These are phyloP conservation scores for Lepus townsendii DNA, from an alignment of 2,797 vertebrate genomes.

Conservation along the genomic window DNA sequence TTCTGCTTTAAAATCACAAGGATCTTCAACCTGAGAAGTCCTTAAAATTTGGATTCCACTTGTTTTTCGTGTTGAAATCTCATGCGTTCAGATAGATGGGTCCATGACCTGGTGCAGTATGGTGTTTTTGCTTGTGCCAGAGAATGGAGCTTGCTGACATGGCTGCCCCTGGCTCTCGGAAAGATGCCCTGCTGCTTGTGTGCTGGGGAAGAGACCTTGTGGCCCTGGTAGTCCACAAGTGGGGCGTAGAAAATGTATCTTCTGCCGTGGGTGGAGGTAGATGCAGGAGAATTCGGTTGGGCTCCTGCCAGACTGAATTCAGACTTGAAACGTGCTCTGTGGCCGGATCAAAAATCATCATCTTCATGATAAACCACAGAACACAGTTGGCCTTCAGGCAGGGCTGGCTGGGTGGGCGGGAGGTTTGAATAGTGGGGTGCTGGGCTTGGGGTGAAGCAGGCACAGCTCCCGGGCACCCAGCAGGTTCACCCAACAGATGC, in stretches of 20 bases:
- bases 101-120: neutral
- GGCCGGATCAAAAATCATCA: neutral
- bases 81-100: neutral
- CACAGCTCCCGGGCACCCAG: neutral
- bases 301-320: neutral
- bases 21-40: slow-evolving; percentile 57
- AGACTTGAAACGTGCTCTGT: neutral
- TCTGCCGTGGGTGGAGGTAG: neutral
- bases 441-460: neutral
- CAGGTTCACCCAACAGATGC: neutral
- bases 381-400: neutral
- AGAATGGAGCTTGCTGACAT: neutral
- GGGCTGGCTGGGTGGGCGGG: neutral
- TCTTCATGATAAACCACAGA: neutral
- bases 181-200: neutral
- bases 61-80: slow-evolving; percentile 53
- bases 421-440: neutral
- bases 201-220: neutral
- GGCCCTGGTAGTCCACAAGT: accelerated
- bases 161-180: slow-evolving; percentile 22
- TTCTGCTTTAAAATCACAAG: slow-evolving; percentile 70
- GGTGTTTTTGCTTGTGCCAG: neutral
- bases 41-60: neutral
- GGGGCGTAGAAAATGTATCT: neutral
- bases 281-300: neutral